A percentile compares a stretch with the other conserved stretches of the same genome.
Evolutionary conservation across 2,888 invertebrate genomes (phyloP).

Genomic region (Tipula helvola): DNA sequence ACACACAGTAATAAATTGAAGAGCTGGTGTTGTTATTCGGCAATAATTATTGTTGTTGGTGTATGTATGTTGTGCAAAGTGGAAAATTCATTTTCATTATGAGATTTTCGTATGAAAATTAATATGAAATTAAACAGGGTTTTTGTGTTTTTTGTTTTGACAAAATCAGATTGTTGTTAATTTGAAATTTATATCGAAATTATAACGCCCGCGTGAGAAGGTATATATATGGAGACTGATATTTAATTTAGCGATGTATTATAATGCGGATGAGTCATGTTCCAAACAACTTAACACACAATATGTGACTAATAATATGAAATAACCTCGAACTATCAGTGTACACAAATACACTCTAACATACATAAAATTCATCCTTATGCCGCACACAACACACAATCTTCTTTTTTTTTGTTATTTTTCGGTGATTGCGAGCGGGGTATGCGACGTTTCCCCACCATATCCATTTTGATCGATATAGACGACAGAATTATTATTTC

Average conservation of each 20-base stretch:
- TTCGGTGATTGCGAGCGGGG: not conserved
- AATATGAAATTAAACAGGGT: not conserved
- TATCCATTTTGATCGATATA: not conserved
- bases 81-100: not conserved
- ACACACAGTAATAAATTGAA: conserved; percentile 4
- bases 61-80: not conserved
- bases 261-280: not conserved
- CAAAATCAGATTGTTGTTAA: not conserved
- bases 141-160: not conserved
- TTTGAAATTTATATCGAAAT: not conserved
- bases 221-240: not conserved
- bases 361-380: not conserved
- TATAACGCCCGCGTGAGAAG: not conserved
- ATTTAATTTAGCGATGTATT: not conserved
- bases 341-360: not conserved
- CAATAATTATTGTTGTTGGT: not conserved
- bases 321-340: not conserved
- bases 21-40: not conserved
- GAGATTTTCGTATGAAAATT: not conserved
- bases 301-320: not conserved
- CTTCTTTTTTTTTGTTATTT: not conserved
- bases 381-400: not conserved
- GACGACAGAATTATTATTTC: conserved; percentile 4
- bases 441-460: not conserved
- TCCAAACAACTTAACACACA: not conserved